These are phyloP conservation scores for Ichneumon xanthorius DNA, from an alignment of 2,888 invertebrate genomes.

Conservation along the genomic window DNA sequence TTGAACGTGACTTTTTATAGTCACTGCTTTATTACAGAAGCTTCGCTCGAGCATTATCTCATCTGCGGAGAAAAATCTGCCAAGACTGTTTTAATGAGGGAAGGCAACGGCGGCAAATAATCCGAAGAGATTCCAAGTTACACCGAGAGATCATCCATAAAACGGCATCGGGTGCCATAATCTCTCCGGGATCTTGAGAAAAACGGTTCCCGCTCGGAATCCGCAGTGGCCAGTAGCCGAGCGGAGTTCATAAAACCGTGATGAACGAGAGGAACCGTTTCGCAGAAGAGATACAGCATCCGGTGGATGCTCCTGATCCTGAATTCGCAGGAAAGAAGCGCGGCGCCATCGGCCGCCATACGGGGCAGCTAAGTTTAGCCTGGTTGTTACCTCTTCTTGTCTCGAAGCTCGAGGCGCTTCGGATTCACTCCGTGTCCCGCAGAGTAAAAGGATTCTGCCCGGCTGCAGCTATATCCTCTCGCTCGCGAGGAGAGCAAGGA, in stretches of 20 bases:
- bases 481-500: slow-evolving; percentile 43
- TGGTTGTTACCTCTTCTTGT: slow-evolving; percentile 58
- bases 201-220: slow-evolving; percentile 23
- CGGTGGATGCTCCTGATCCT: slow-evolving; percentile 66
- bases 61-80: background rate
- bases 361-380: slow-evolving; percentile 70
- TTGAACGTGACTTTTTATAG: too few species aligned
- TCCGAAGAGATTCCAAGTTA: background rate
- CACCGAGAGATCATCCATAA: background rate
- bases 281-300: slow-evolving; percentile 52
- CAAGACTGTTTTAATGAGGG: background rate
- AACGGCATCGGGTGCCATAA: background rate
- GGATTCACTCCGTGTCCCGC: slow-evolving; percentile 32
- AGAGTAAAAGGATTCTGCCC: slow-evolving; percentile 47
- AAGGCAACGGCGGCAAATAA: background rate
- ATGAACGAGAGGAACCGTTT: slow-evolving; percentile 66
- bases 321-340: slow-evolving; percentile 65
- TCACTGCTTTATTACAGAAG: too few species aligned
- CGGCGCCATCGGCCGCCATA: slow-evolving; percentile 53
- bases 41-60: too few species aligned
- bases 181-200: slow-evolving; percentile 1
- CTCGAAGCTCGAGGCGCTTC: slow-evolving; percentile 32
- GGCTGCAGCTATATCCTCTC: slow-evolving; percentile 41
- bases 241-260: slow-evolving; percentile 61
- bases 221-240: slow-evolving; percentile 22